Percentiles rank a stretch among this genome's conserved stretches.
phyloP scores from a whole-genome alignment of 2,888 invertebrate genomes.

The Entomobrya proxima region DNA sequence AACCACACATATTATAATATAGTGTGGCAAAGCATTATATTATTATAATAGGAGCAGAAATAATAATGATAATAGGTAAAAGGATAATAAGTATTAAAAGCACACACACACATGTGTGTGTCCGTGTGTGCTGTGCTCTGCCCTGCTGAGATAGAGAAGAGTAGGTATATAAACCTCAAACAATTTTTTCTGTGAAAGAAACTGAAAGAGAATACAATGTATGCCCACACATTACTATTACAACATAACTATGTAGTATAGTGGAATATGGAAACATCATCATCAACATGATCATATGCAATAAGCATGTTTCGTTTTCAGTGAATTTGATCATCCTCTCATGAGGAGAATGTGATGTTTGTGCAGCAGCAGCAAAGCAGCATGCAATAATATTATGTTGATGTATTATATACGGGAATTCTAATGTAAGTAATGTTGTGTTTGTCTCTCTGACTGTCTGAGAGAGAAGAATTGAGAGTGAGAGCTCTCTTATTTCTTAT shows the following conservation, averaged over 20 bases:
- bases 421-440: not conserved
- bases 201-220: not conserved
- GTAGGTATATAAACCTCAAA: too few relatives aligned
- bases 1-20: too few relatives aligned
- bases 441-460: not conserved
- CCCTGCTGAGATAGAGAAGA: too few relatives aligned
- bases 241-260: too few relatives aligned
- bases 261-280: too few relatives aligned
- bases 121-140: too few relatives aligned
- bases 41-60: slow-evolving; percentile 38
- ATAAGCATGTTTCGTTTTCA: too few relatives aligned
- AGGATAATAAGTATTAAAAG: slow-evolving; percentile 52
- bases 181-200: not conserved
- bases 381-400: slow-evolving; percentile 31
- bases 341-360: not conserved
- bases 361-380: too few relatives aligned
- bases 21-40: too few relatives aligned
- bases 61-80: slow-evolving; percentile 38
- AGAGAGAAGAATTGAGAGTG: not conserved
- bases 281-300: not conserved
- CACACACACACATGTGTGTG: slow-evolving; percentile 13
- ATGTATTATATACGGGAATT: too few relatives aligned
- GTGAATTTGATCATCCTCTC: too few relatives aligned
- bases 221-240: not conserved
- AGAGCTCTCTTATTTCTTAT: slow-evolving; percentile 28